phyloP scores from a whole-genome alignment of 2,113 vertebrate genomes.

The Engystomops pustulosus region DNA sequence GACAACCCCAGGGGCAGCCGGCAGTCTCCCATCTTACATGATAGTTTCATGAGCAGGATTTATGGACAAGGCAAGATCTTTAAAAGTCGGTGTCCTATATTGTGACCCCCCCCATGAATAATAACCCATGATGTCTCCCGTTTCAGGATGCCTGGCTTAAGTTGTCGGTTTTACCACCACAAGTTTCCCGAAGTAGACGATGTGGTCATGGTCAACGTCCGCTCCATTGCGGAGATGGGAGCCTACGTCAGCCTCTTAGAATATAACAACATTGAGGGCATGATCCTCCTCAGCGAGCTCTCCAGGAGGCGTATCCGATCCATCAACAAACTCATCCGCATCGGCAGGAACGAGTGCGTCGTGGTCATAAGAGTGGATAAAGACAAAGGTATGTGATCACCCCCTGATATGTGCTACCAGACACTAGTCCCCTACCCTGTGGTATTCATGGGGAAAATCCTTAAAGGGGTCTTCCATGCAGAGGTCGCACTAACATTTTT shows the following conservation, averaged over 20 bases:
- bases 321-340: slow-evolving; percentile 98
- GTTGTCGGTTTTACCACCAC: slow-evolving; percentile 97
- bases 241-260: slow-evolving; percentile 97
- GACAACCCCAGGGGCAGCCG: too few species aligned
- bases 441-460: too few species aligned
- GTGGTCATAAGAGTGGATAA: slow-evolving; percentile 98
- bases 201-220: slow-evolving; percentile 98
- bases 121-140: too few species aligned
- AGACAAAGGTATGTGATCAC: slow-evolving; percentile 85
- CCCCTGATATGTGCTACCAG: too few species aligned
- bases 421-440: too few species aligned
- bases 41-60: too few species aligned
- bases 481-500: too few species aligned
- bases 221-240: slow-evolving; percentile 98
- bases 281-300: slow-evolving; percentile 97
- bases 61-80: too few species aligned
- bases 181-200: slow-evolving; percentile 98
- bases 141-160: slow-evolving; percentile 93
- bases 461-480: too few species aligned
- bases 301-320: slow-evolving; percentile 95
- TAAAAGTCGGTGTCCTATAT: too few species aligned
- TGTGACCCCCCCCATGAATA: too few species aligned
- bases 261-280: slow-evolving; percentile 98
- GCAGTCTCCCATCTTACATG: too few species aligned
- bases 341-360: slow-evolving; percentile 95